A percentile compares a stretch with the other conserved stretches of the same genome.
These are phyloP conservation scores for Micromys minutus DNA, from an alignment of 2,113 vertebrate species.

Conservation along the genomic window DNA sequence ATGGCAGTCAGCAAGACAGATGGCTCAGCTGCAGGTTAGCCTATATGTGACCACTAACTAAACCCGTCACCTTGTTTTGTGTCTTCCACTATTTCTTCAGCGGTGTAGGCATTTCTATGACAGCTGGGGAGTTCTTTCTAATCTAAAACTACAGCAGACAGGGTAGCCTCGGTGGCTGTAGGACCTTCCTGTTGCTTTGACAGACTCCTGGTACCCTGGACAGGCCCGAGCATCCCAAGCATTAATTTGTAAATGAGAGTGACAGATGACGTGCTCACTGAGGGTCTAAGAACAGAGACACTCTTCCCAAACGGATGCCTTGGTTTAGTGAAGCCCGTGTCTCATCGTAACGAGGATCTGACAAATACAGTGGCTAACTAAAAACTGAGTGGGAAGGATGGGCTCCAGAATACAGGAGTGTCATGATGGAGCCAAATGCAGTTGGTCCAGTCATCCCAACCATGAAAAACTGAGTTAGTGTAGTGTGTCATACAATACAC, in stretches of 20 bases:
- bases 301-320: not conserved
- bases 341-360: not conserved
- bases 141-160: not conserved
- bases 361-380: not conserved
- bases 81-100: not conserved
- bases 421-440: not conserved
- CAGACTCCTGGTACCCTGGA: too few relatives aligned
- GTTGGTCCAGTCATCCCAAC: not conserved
- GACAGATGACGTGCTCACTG: not conserved
- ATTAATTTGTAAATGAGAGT: not conserved
- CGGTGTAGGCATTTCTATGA: not conserved
- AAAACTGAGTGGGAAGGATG: not conserved
- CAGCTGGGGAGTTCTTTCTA: too few relatives aligned
- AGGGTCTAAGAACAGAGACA: not conserved
- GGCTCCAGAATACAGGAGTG: too few relatives aligned
- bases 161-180: not conserved
- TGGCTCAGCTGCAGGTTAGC: not conserved
- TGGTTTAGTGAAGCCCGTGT: not conserved
- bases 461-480: not conserved
- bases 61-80: not conserved
- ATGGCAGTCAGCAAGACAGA: too few relatives aligned
- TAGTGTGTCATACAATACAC: not conserved
- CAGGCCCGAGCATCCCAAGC: not conserved
- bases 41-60: not conserved
- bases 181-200: not conserved